Evolutionary conservation across 2,113 vertebrate species (phyloP), one percentile per base, ranked within the genome.

Genomic region (Aptenodytes forsteri): DNA sequence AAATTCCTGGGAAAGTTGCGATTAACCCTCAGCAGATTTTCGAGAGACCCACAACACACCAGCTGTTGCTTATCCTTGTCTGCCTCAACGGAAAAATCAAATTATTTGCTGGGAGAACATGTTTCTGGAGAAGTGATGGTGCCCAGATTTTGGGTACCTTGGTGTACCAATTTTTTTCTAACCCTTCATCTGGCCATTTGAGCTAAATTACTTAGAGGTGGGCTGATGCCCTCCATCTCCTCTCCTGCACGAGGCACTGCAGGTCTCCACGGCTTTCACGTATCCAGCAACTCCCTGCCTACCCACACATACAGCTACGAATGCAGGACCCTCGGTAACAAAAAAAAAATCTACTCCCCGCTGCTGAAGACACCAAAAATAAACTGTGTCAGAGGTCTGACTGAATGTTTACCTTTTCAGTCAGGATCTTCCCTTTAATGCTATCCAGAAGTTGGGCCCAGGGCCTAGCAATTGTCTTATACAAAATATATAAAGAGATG

Each of bases 221-320:
- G 56, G 32, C 5, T 61, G 70, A n/a, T 21, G 40, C 11, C 32
- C 21, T 72, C 8, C 11, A 25, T 6, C 13, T 78, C 32, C 26
- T 29, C 7, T 0, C 19, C 55, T 77, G 15, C 40, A 7, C 7
- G 5, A 38, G 15, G 59, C 59, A 61, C 59, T 11, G 23, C 59
- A 12, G 23, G 59, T 61, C 59, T 38, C 59, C 23, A 11, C 3
- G 23, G 10, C n/a, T 69, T 38, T 47, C 34, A 10, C 2, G 0
- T 16, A 29, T 19, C 22, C 44, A 54, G 30, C 34, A 38, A 25
- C 52, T 88, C 42, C 20, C 46, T 26, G 11, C 29, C 30, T 70
- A 46, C n/a, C 22, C 72, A 52, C 11, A 8, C 3, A 10, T 5
- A 30, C 27, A 61, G 12, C 22, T 17, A 32, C 0, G 0, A 36